phyloP scores from a whole-genome alignment of 2,113 vertebrate species.

The Speoplatyrhinus poulsoni region DNA sequence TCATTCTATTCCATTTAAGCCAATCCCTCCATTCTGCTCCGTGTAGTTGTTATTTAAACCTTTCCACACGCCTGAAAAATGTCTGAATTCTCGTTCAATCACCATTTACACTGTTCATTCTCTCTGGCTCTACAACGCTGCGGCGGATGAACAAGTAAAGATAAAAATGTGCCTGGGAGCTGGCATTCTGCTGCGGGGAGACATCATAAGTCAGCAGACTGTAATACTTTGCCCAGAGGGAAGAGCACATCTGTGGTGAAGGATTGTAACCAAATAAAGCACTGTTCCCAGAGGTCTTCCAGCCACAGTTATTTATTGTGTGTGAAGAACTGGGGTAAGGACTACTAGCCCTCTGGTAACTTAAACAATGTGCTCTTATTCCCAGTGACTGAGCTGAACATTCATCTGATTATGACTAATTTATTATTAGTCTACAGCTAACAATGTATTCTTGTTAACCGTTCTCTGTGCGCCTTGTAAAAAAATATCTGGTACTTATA shows the following conservation, averaged over 20 bases:
- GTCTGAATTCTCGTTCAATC: conserved; percentile 3
- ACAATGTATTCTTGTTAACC: conserved; percentile 23
- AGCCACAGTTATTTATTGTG: neutral
- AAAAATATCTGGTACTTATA: no score
- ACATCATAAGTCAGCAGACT: conserved; percentile 5
- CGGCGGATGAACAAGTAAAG: neutral
- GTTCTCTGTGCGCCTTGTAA: no score
- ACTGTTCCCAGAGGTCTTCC: neutral
- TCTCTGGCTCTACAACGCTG: neutral
- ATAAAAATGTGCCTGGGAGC: neutral
- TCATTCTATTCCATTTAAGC: neutral
- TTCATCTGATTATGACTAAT: no score
- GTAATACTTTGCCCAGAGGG: conserved; percentile 20
- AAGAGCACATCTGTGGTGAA: conserved; percentile 3
- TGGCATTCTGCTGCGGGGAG: conserved; percentile 24
- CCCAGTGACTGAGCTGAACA: no score
- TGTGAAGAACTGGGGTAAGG: neutral
- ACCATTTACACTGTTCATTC: neutral
- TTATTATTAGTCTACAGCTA: conserved; percentile 1
- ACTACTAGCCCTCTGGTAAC: no score
- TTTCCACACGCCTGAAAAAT: neutral
- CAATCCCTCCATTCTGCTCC: no score
- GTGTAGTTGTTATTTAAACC: neutral
- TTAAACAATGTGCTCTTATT: no score
- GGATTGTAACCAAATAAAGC: neutral